Conservation (phyloP, 2,113 vertebrate genomes). For the Cheirogaleus medius region DNA sequence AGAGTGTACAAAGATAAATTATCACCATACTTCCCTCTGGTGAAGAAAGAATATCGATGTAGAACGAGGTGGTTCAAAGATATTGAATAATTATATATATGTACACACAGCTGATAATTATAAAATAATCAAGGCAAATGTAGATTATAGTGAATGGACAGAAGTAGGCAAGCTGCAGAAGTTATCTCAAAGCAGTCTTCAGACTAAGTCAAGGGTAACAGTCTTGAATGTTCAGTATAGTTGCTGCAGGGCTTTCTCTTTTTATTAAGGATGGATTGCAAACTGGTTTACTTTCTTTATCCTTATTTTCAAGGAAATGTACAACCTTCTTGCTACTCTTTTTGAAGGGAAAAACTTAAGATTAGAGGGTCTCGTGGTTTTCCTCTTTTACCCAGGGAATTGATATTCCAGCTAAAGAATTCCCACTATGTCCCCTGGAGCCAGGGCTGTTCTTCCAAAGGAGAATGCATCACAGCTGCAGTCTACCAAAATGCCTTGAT, state of each 20-base stretch:
- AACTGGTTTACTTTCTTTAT: not conserved
- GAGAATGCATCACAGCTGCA: conserved; percentile 36
- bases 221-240: not conserved
- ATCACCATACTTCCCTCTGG: not conserved
- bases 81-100: not conserved
- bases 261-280: not conserved
- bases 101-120: not conserved
- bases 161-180: not conserved
- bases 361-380: not conserved
- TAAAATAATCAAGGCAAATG: not conserved
- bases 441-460: conserved; percentile 13
- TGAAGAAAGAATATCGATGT: not conserved
- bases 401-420: conserved; percentile 17
- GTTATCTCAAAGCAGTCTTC: not conserved
- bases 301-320: not conserved
- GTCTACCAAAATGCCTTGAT: conserved; percentile 27
- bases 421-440: conserved; percentile 4
- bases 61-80: not conserved
- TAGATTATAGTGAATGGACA: not conserved
- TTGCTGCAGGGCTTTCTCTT: not conserved
- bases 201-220: not conserved
- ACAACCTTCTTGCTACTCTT: not conserved
- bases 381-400: not conserved
- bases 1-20: not conserved
- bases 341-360: not conserved